Conservation (phyloP, 2,797 vertebrate genomes). For the Alfaro cultratus region DNA sequence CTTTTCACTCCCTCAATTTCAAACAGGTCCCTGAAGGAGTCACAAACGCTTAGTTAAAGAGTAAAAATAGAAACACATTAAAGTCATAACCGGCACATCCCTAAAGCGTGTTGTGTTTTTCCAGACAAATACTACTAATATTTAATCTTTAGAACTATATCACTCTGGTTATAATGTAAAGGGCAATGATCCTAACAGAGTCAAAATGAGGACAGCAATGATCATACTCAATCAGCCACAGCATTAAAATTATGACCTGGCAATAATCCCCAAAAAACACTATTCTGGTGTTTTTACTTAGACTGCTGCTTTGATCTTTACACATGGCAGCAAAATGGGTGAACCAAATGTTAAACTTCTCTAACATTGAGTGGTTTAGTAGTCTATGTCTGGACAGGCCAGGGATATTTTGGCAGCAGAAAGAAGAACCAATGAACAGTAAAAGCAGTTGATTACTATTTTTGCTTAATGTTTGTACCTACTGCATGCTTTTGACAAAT, state of each 20-base stretch:
- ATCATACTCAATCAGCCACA: not conserved
- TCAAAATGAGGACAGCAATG: not conserved
- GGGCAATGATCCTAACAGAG: not conserved
- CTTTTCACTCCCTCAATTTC: conserved; percentile 86
- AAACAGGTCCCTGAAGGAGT: conserved; percentile 79
- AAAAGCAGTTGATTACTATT: not conserved
- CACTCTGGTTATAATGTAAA: not conserved
- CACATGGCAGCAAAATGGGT: not conserved
- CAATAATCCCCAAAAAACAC: not conserved
- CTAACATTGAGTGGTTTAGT: not conserved
- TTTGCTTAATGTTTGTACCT: not conserved
- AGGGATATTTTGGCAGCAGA: not conserved
- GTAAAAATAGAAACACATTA: conserved; percentile 11
- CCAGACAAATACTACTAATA: not conserved
- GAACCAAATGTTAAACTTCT: not conserved
- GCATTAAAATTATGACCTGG: not conserved
- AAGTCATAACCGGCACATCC: not conserved
- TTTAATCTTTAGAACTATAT: not conserved
- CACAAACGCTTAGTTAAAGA: conserved; percentile 7
- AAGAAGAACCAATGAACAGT: not conserved
- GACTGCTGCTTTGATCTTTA: not conserved
- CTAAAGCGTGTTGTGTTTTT: not conserved
- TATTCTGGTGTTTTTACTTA: too few relatives aligned
- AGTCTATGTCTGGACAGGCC: not conserved
- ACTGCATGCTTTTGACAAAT: not conserved